Base-by-base conservation (phyloP, 2,888 invertebrate genomes). In the Diaprepes abbreviatus region DNA sequence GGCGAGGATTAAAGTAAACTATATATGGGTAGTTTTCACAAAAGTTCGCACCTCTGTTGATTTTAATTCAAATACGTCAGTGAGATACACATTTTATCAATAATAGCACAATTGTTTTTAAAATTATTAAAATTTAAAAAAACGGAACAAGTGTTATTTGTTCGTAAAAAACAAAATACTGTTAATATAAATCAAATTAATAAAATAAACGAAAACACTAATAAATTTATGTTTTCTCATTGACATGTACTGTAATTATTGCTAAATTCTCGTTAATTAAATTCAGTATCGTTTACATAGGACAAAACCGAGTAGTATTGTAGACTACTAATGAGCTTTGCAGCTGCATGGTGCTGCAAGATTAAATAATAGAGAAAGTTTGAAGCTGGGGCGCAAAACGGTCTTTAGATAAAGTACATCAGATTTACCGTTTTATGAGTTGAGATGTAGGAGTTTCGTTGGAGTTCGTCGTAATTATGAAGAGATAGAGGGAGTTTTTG, bases 301-400 rank as follows among this genome's bases (percentile, higher is more conserved):
- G 48, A 28, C 28, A 28, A 50, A 50, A 50, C 28, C 2, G 28
- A 28, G 31, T 10, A 28, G 7, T 50, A 50, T 50, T 50, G 24
- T 50, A 50, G 12, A 50, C 48, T 50, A 50, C 35, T 55, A 55
- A 55, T 55, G 35, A 55, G 55, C 19, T 36, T 55, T 21, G 55
- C 36, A 31, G 12, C 55, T 55, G 36, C 38, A 55, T 36, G 36
- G 36, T 5, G 36, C 36, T 55, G 19, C 19, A 6, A 35, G 52
- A 31, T 35, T 52, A 52, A 52, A 52, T 52, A 52, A 52, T 52
- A 52, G 52, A 31, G 31, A 7, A 31, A 52, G 52, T 31, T 52
- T 35, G 16, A 52, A 31, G 33, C 52, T 33, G 52, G 17, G n/a
- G 9, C 12, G 6, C 52, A 52, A 52, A 28, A 52, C 16, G 45